Evolutionary conservation across 2,113 vertebrate genomes (phyloP).

Genomic region (Canis aureus): DNA sequence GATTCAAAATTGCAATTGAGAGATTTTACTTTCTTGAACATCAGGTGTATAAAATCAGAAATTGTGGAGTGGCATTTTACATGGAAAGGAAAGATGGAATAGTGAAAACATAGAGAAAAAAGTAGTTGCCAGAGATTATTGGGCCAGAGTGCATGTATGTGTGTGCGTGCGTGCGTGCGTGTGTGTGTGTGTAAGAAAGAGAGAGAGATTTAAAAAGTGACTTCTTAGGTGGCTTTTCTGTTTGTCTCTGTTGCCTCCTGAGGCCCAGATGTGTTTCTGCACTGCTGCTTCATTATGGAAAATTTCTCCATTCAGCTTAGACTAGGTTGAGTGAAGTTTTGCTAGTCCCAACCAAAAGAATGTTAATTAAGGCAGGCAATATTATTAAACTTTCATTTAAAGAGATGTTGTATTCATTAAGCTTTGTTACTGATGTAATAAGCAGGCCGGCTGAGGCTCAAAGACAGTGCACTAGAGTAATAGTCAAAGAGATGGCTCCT

Average conservation of each 20-base stretch:
- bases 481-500: background rate
- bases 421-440: background rate
- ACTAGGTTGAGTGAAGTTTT: background rate
- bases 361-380: background rate
- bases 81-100: background rate
- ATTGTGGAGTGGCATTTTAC: background rate
- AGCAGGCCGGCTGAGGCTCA: background rate
- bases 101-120: background rate
- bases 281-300: background rate
- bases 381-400: background rate
- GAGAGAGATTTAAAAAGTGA: background rate
- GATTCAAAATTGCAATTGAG: background rate
- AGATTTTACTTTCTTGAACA: background rate
- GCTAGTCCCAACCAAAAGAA: background rate
- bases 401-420: background rate
- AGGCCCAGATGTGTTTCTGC: background rate
- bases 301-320: background rate
- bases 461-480: background rate
- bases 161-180: background rate
- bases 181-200: accelerated
- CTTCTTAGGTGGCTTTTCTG: background rate
- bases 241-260: background rate
- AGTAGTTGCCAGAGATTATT: background rate
- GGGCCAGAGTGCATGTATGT: background rate
- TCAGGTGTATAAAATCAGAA: background rate